Percentiles rank a stretch among this genome's conserved stretches.
These are phyloP conservation scores for Microcebus murinus DNA, from an alignment of 2,113 vertebrate genomes.

Conservation along the genomic window DNA sequence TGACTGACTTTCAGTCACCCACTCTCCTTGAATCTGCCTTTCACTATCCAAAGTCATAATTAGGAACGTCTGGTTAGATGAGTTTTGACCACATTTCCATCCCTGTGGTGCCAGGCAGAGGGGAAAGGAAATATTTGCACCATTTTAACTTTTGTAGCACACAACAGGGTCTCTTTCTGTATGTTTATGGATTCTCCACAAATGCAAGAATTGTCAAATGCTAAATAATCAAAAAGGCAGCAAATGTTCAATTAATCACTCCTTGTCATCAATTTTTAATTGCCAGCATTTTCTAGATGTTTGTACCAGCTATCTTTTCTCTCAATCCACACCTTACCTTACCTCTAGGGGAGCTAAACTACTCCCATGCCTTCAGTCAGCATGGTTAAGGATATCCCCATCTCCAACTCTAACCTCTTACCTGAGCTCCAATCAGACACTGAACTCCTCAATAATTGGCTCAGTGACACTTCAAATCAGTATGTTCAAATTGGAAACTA, in stretches of 20 bases:
- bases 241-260: background rate
- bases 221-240: background rate
- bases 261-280: background rate
- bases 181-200: background rate
- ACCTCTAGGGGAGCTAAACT: background rate
- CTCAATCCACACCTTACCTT: background rate
- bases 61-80: background rate
- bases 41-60: background rate
- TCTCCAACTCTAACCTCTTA: too few species aligned
- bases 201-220: background rate
- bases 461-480: background rate
- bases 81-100: background rate
- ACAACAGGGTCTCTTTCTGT: background rate
- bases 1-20: background rate
- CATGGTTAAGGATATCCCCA: too few species aligned
- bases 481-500: background rate
- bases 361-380: rapidly evolving
- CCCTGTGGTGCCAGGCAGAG: background rate
- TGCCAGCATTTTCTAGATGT: background rate
- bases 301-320: background rate
- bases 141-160: background rate
- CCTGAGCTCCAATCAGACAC: background rate
- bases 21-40: background rate
- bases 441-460: background rate
- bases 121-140: background rate